Conservation (phyloP, 1,140 invertebrate species). For the Delia radicum region DNA sequence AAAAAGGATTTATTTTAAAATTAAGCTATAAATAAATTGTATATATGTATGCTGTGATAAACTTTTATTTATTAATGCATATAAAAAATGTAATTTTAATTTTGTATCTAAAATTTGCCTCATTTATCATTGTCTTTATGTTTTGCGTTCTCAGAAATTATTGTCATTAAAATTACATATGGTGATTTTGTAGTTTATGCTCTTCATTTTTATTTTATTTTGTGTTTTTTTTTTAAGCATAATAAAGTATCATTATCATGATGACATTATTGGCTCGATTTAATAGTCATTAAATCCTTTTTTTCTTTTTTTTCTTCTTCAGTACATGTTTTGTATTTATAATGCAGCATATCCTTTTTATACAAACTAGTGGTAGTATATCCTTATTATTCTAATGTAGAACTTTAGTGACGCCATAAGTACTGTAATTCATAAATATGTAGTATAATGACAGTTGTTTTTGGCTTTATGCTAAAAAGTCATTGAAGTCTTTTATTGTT, state of each 20-base stretch:
- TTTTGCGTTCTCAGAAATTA: background rate
- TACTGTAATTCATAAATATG: background rate
- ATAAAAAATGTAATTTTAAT: background rate
- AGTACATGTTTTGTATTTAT: background rate
- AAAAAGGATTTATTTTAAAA: background rate
- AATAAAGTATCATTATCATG: background rate
- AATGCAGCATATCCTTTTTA: background rate
- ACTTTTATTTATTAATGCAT: background rate
- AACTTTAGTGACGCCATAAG: background rate
- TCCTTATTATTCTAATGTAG: background rate
- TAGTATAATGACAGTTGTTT: background rate
- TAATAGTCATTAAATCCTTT: background rate
- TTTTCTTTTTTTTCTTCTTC: background rate
- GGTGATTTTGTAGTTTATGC: background rate
- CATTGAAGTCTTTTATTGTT: background rate
- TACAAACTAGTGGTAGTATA: background rate
- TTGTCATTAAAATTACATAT: background rate
- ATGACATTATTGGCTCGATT: conserved; percentile 1
- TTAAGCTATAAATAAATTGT: background rate
- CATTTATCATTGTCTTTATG: background rate
- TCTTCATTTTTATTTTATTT: background rate
- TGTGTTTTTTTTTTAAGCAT: too few species aligned
- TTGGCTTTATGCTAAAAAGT: too few species aligned
- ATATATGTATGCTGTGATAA: background rate
- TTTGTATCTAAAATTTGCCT: background rate